Evolutionary conservation across 2,797 vertebrate genomes (phyloP).

Genomic region (Poeciliopsis gracilis): DNA sequence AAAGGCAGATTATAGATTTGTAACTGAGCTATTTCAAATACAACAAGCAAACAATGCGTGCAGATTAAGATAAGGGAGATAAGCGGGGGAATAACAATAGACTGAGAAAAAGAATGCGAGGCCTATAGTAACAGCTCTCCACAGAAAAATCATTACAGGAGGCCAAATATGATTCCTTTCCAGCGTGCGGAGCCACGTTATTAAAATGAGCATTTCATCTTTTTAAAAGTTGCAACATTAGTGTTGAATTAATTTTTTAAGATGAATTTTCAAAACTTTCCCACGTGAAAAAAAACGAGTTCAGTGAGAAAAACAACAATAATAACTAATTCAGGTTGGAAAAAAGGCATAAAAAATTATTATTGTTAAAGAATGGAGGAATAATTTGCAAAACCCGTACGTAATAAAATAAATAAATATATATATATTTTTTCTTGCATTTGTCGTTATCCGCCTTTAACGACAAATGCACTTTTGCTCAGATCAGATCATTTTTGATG

Average conservation of each 20-base stretch:
- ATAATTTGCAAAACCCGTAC: background rate
- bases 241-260: background rate
- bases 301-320: background rate
- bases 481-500: background rate
- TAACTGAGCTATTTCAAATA: constrained; percentile 74
- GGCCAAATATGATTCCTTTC: constrained; percentile 3
- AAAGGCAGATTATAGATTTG: constrained; percentile 65
- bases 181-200: background rate
- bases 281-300: background rate
- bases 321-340: background rate
- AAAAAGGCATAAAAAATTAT: background rate
- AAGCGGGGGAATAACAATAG: constrained; percentile 67
- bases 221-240: background rate
- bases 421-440: no score
- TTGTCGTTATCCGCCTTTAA: background rate
- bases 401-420: background rate
- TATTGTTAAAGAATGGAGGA: background rate
- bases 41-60: constrained; percentile 66
- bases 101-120: constrained; percentile 62
- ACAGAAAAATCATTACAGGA: constrained; percentile 32
- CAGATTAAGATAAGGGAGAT: constrained; percentile 74
- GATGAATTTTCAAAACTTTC: background rate
- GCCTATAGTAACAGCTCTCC: constrained; percentile 29
- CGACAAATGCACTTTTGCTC: constrained; percentile 16
- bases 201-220: background rate